Evolutionary conservation across 2,888 invertebrate species (phyloP), one percentile per base, ranked within the genome.

Genomic region (Calameuta pallipes): DNA sequence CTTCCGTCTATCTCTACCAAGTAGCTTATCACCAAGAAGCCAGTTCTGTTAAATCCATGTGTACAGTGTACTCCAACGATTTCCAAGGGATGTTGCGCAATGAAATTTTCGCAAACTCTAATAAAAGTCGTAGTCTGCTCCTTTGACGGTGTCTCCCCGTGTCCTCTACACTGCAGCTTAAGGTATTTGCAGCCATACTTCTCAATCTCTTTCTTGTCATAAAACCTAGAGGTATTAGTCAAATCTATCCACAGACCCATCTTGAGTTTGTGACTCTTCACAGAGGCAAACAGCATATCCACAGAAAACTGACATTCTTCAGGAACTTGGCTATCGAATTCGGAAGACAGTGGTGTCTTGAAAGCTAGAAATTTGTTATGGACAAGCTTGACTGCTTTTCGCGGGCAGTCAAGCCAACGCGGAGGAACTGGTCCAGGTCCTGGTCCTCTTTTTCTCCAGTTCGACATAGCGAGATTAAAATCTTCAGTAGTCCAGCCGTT

Each of bases 41-140:
- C 99, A 11, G 99, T 99, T 85, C 99, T 94, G 91, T 99, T 99
- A 92, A 99, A 99, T 0, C 99, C 99, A 92, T 99, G 99, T 0
- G 99, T 99, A 89, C 98, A 99, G 90, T 98, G 98, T 11, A 99
- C 95, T 41, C 94, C 96, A 91, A 93, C 87, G 78, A 92, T 89
- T 87, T 97, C 95, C 79, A 96, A 90, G 0, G 98, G 98, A 87
- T 97, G 94, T 82, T 96, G 94, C 33, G 93, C 92, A 41, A 97
- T 95, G 88, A 97, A 99, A 82, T 94, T 94, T 77, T 94, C 94
- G 78, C 98, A 97, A 73, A 97, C 90, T 82, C 95, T 92, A 80
- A 98, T 95, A 90, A 99, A 99, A n/a, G 94, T 92, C 75, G 93
- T 93, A 0, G 97, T 96, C 90, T 98, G 98, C 76, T 98, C 98